Evolutionary conservation across 1,140 invertebrate genomes (phyloP), one percentile per base, ranked within the genome.

Genomic region (Caerostris darwini): DNA sequence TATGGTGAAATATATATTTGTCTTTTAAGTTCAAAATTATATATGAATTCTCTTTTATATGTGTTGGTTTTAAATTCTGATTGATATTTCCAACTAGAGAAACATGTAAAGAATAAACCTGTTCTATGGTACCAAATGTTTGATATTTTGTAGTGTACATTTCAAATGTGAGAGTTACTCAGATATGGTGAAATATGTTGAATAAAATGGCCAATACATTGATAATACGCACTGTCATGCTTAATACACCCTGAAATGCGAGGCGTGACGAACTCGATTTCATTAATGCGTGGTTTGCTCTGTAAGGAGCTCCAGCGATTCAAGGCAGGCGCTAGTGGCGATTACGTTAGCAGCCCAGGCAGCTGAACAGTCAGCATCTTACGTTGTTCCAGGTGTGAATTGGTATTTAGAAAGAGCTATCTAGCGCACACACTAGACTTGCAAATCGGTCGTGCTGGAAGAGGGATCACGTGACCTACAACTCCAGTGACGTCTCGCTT

Each of bases 301-400:
- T 17, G 17, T 67, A 67, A 67, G 61, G 12, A 17, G 61, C 7
- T 67, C 61, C 14, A 34, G 34, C n/a, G 61, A 67, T 67, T 67
- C 61, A 3, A 7, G 7, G 17, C 14, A 12, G 12, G 17, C 61
- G 7, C 12, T 14, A 67, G 61, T 14, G 61, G n/a, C 61, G 61
- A 14, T 67, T 67, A 67, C 61, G 61, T 67, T 67, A 6, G 61
- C 61, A 67, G 34, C 34, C 34, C 14, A n/a, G 61, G n/a, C 61
- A 67, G 61, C 61, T 67, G 61, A 67, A 67, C 12, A 14, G 12
- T 17, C 61, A 67, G 6, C 14, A n/a, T 67, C 61, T 67, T 67
- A 67, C 61, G 61, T 67, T 67, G 14, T 67, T n/a, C 61, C 61
- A 67, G 61, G 61, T 67, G 61, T 67, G 61, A 67, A 67, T 67